These are phyloP conservation scores for Notodonta ziczac DNA, from an alignment of 2,888 invertebrate genomes.

Conservation along the genomic window DNA sequence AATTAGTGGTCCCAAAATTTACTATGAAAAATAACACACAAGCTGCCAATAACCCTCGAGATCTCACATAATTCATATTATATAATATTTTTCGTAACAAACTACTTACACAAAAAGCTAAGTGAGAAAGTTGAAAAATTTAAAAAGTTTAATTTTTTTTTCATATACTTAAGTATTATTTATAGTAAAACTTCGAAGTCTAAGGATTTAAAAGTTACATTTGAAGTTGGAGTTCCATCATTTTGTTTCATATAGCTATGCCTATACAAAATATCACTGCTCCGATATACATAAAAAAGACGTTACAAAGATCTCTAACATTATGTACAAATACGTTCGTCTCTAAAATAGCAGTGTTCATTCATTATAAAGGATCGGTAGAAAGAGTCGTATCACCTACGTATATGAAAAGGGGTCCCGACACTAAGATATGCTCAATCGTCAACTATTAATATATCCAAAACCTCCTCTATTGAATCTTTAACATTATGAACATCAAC, in stretches of 20 bases:
- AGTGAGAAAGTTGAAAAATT: constrained; percentile 54
- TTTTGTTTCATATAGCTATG: constrained; percentile 56
- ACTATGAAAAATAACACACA: constrained; percentile 78
- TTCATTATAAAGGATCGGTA: constrained; percentile 41
- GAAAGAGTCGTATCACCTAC: constrained; percentile 49
- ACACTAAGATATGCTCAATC: constrained; percentile 50
- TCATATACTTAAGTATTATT: constrained; percentile 22
- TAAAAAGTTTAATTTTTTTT: constrained; percentile 39
- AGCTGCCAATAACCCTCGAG: constrained; percentile 57
- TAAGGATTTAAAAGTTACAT: constrained; percentile 59
- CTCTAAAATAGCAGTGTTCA: constrained; percentile 66
- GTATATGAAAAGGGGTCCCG: constrained; percentile 52
- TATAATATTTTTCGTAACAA: constrained; percentile 49
- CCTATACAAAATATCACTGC: constrained; percentile 80
- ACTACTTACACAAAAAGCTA: constrained; percentile 72
- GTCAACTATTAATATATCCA: constrained; percentile 48
- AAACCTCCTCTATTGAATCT: constrained; percentile 37
- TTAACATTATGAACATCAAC: constrained; percentile 49
- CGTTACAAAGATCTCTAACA: constrained; percentile 55
- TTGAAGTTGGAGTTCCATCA: constrained; percentile 49
- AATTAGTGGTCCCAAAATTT: constrained; percentile 82
- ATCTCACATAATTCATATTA: constrained; percentile 40
- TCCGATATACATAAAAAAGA: constrained; percentile 65
- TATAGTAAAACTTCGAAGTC: constrained; percentile 51
- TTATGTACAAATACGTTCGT: constrained; percentile 72